These are phyloP conservation scores for Drosophila suzukii DNA, from an alignment of 1,140 invertebrate species.

Conservation along the genomic window DNA sequence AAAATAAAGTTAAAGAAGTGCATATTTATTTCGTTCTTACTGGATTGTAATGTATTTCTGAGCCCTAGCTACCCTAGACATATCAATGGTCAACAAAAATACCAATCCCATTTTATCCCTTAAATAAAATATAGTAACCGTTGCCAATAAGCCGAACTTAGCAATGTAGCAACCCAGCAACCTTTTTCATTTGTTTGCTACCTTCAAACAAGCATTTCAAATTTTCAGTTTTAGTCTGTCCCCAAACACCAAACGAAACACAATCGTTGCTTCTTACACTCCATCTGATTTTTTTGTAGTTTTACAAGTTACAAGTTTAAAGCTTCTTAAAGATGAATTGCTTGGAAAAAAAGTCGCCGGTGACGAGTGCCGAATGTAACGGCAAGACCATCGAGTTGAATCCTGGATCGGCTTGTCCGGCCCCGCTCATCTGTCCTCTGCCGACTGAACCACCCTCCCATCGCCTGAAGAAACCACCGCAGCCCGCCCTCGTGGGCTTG, in stretches of 20 bases:
- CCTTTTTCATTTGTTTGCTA: constrained; percentile 44
- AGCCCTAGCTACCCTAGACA: neutral
- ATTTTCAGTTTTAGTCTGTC: constrained; percentile 27
- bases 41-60: neutral
- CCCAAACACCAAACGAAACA: constrained; percentile 3
- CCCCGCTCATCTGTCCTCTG: constrained; percentile 56
- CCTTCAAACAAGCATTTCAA: constrained; percentile 49
- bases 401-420: constrained; percentile 51
- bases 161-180: constrained; percentile 37
- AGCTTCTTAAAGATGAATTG: constrained; percentile 39
- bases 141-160: constrained; percentile 9
- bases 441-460: constrained; percentile 36
- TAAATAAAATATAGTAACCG: constrained; percentile 41
- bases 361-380: constrained; percentile 25
- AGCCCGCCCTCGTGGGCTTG: constrained; percentile 32
- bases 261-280: neutral
- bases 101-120: too few relatives aligned
- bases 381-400: constrained; percentile 46
- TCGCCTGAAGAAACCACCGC: constrained; percentile 16
- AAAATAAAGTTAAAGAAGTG: neutral
- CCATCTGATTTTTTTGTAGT: neutral
- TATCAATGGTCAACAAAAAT: too few relatives aligned
- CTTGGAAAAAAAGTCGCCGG: constrained; percentile 39
- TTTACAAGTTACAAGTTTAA: neutral
- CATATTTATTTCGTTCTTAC: neutral